Conservation (phyloP, 2,797 vertebrate genomes). For the Brachyrhaphis roseni region DNA sequence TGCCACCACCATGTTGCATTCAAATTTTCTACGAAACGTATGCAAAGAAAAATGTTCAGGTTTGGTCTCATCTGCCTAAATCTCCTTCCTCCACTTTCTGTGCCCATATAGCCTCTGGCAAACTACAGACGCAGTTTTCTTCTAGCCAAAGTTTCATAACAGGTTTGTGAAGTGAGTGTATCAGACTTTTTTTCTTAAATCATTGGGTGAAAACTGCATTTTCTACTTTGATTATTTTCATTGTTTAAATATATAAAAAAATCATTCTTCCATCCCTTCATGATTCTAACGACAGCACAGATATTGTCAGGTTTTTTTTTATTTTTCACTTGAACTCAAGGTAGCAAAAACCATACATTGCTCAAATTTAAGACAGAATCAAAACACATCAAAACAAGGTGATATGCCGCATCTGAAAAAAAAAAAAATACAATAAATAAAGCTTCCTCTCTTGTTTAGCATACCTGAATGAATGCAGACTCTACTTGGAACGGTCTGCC, state of each 20-base stretch:
- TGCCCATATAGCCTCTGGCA: neutral
- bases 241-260: neutral
- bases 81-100: neutral
- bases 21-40: neutral
- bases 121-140: neutral
- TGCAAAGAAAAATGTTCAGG: neutral
- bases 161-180: neutral
- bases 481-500: slow-evolving; percentile 45
- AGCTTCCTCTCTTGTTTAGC: slow-evolving; percentile 73
- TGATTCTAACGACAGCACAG: neutral
- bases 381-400: slow-evolving; percentile 60
- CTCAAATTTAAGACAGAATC: slow-evolving; percentile 69
- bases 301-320: slow-evolving; percentile 39
- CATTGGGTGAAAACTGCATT: neutral
- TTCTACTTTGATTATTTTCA: neutral
- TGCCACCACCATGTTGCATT: neutral
- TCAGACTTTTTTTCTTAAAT: no score
- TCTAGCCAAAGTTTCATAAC: neutral
- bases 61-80: neutral
- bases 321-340: slow-evolving; percentile 75
- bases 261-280: neutral
- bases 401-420: slow-evolving; percentile 65
- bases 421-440: slow-evolving; percentile 57
- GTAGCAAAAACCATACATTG: slow-evolving; percentile 77
- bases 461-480: slow-evolving; percentile 69